These are phyloP conservation scores for Cosmia trapezina DNA, from an alignment of 2,888 invertebrate species.

Conservation along the genomic window DNA sequence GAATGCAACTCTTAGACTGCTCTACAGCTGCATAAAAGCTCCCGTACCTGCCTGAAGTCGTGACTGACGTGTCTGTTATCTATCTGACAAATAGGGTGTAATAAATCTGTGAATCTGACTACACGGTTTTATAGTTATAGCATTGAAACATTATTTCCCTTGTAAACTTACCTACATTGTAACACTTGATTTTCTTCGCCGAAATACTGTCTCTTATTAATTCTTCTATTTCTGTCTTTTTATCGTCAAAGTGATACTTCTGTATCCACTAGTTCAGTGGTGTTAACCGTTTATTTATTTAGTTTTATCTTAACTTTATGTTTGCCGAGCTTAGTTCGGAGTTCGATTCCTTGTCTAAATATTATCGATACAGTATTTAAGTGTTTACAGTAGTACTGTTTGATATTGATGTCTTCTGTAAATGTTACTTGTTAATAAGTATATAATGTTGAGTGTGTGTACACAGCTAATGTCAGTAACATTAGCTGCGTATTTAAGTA, in stretches of 20 bases:
- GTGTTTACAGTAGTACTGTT: slow-evolving; percentile 24
- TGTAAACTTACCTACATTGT: neutral
- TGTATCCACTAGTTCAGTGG: slow-evolving; percentile 10
- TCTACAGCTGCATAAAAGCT: slow-evolving; percentile 7
- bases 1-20: slow-evolving; percentile 2
- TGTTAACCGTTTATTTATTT: slow-evolving; percentile 34
- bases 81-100: slow-evolving; percentile 5
- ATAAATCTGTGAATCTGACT: slow-evolving; percentile 15
- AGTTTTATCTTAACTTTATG: slow-evolving; percentile 40
- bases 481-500: too few species aligned
- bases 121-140: neutral
- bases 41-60: slow-evolving; percentile 1
- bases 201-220: neutral
- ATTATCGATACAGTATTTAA: slow-evolving; percentile 40
- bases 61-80: slow-evolving; percentile 19
- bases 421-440: slow-evolving; percentile 8
- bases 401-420: slow-evolving; percentile 19
- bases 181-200: neutral
- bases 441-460: slow-evolving; percentile 17
- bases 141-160: neutral
- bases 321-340: slow-evolving; percentile 34
- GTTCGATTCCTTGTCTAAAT: slow-evolving; percentile 47
- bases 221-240: neutral
- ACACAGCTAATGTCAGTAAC: neutral
- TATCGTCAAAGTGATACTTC: slow-evolving; percentile 20